Conservation (phyloP, 2,888 invertebrate genomes). For the Tholera decimalis region DNA sequence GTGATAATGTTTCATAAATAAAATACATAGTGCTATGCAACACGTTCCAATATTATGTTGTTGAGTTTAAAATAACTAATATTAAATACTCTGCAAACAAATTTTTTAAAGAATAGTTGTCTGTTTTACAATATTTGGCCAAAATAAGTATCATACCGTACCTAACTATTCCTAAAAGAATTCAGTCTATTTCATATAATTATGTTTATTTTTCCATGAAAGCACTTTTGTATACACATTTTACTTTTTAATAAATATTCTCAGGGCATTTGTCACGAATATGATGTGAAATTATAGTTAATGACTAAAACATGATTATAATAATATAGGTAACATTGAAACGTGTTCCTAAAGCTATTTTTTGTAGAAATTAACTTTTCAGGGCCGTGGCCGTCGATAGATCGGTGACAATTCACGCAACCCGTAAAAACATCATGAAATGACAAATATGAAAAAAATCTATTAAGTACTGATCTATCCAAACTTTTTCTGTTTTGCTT, state of each 20-base stretch:
- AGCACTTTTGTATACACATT: conserved; percentile 11
- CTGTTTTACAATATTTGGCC: no score
- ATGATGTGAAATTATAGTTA: background rate
- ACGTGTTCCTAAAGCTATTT: conserved; percentile 7
- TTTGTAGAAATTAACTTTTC: conserved; percentile 25
- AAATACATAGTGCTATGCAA: no score
- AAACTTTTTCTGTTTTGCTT: no score
- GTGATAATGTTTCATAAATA: no score
- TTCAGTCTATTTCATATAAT: background rate
- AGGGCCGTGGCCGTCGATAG: conserved; percentile 16
- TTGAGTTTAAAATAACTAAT: no score
- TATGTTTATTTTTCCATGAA: conserved; percentile 14
- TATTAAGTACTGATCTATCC: no score
- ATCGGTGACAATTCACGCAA: conserved; percentile 19
- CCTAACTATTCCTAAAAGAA: background rate
- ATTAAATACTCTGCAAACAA: no score
- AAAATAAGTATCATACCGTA: background rate
- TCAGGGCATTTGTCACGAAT: background rate
- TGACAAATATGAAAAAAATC: background rate
- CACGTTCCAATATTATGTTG: no score
- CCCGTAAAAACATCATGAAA: background rate
- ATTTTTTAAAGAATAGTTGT: no score
- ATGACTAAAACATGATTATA: background rate
- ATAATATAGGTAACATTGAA: conserved; percentile 10
- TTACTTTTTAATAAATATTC: conserved; percentile 1